A percentile compares a stretch with the other conserved stretches of the same genome.
phyloP scores from a whole-genome alignment of 2,888 invertebrate species.

The Selenia dentaria region DNA sequence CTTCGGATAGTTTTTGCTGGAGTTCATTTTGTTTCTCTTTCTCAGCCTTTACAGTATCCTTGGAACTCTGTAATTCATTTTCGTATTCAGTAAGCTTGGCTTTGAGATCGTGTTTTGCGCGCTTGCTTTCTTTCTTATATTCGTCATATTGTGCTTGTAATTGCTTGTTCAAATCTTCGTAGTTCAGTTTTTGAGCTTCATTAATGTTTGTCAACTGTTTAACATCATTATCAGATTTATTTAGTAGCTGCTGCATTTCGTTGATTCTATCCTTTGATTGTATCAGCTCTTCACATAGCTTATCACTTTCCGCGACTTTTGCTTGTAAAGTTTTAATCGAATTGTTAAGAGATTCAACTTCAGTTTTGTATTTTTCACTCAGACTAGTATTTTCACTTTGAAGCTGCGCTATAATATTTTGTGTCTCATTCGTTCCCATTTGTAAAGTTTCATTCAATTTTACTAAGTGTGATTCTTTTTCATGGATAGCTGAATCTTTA shows the following conservation, averaged over 20 bases:
- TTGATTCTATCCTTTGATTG: constrained; percentile 65
- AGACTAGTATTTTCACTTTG: constrained; percentile 65
- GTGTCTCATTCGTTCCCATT: constrained; percentile 58
- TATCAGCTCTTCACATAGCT: constrained; percentile 59
- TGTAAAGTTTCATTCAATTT: constrained; percentile 58
- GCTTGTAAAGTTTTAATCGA: constrained; percentile 59
- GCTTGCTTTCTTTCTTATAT: constrained; percentile 75
- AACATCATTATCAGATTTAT: constrained; percentile 74
- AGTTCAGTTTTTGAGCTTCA: constrained; percentile 76
- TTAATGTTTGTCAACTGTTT: constrained; percentile 74
- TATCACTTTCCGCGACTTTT: constrained; percentile 60
- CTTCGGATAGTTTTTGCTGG: constrained; percentile 61
- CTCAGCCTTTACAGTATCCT: constrained; percentile 64
- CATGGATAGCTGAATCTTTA: constrained; percentile 53
- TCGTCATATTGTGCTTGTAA: constrained; percentile 71
- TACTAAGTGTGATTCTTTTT: constrained; percentile 57
- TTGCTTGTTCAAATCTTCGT: constrained; percentile 76
- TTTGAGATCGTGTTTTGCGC: constrained; percentile 78
- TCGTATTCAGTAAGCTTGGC: constrained; percentile 84
- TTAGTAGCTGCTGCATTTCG: constrained; percentile 66
- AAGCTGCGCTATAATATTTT: constrained; percentile 56
- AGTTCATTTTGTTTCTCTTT: constrained; percentile 66
- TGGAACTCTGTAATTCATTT: constrained; percentile 65
- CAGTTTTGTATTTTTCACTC: constrained; percentile 60
- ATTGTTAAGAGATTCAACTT: constrained; percentile 67